Base-by-base conservation (phyloP, 2,113 vertebrate species). In the Xiphias gladius region DNA sequence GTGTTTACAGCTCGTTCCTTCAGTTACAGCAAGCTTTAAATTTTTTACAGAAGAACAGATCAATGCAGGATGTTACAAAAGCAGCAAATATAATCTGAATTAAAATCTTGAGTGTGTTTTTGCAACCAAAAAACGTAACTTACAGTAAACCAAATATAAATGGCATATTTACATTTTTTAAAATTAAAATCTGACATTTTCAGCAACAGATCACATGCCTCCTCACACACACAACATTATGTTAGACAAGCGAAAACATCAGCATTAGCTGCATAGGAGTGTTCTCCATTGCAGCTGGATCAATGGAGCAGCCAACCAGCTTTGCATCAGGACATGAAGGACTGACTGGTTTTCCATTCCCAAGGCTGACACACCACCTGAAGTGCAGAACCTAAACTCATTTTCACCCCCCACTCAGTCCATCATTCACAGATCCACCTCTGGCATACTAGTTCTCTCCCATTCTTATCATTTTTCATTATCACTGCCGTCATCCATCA, bases 401-500 rank as follows among this genome's bases (percentile, higher is more conserved):
- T 86, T 84, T 87, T 88, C 76, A 77, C 35, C 59, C 76, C 63
- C 39, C 24, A 7, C 79, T 85, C 78, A 35, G 61, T 81, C 83
- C 52, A 81, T 86, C 68, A 80, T 71, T 80, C 82, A 64, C 78
- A 73, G 73, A 63, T 84, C 88, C 70, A 68, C 76, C 80, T 82
- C 86, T 71, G 73, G 88, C 77, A 83, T 55, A 82, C 79, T 85
- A 73, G 4, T 84, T 78, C 62, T 78, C 76, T 24, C 62, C 39
- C 68, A 48, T 90, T 87, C 55, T 72, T 81, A 81, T 90, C 70
- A 89, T 90, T 89, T 92, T 92, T 92, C 77, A 91, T 89, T 71
- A 88, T 86, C 75, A 57, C 68, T 0, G 1, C 75, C 12, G 2
- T 69, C 82, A 90, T 89, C 89, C 78, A 86, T 90, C 90, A 88